Base-by-base conservation (phyloP, 2,888 invertebrate species). In the Drosophila pseudotalamancana region DNA sequence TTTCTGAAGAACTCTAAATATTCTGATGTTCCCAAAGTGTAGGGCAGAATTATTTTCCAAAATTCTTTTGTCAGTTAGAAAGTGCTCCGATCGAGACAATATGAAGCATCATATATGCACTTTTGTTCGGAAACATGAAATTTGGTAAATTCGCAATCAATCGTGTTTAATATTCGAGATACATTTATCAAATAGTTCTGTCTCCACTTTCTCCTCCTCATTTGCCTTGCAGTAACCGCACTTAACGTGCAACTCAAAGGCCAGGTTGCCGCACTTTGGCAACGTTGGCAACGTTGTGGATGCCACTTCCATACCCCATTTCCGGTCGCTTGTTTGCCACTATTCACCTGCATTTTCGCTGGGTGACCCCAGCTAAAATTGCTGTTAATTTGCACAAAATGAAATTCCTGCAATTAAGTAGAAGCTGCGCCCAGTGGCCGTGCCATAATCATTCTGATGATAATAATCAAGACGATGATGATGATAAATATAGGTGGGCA, bases 321-420 rank as follows among this genome's bases (percentile, higher is more conserved):
- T n/a, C 31, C 18, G 12, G 34, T 27, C 39, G n/a, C 34, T 19
- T 19, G n/a, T 27, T 37, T 42, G 49, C 39, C 53, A 32, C 69
- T 32, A 29, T 48, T 32, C 56, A 63, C 54, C 60, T 71, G 71
- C 73, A 69, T 72, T 60, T 68, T 65, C 55, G 43, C 56, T 39
- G 62, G 64, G 65, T 61, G 83, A 77, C 77, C 69, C 70, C 61
- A 53, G 48, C 67, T 78, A 67, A 89, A 89, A 90, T 89, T 89
- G 89, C 79, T 89, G 89, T 89, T 90, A 90, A 89, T 89, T 90
- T 90, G 84, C 75, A 78, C 83, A 78, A 89, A 90, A 90, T 89
- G 90, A 89, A 90, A 89, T 90, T 90, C 89, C 79, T 89, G 89
- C 89, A 90, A 90, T 89, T 90, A 90, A 77, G 87, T 77, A 74